Base-by-base conservation (phyloP, 2,888 invertebrate species). In the Noctua comes region DNA sequence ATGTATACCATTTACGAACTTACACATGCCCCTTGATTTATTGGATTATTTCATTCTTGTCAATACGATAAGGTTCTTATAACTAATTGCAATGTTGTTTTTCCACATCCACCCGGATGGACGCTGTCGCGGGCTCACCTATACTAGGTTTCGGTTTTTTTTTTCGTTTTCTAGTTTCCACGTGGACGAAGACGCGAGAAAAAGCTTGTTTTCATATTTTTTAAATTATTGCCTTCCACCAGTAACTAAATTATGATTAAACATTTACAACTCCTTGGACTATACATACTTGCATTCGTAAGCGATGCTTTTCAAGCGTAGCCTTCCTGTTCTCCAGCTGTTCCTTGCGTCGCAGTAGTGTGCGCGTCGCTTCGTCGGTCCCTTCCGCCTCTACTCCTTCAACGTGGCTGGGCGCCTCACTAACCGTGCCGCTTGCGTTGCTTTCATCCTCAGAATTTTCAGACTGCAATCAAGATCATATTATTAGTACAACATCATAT, bases 341-440 rank as follows among this genome's bases (percentile, higher is more conserved):
- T 87, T 96, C 97, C 84, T 97, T 96, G 72, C 97, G 92, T 54
- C 94, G 91, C 76, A 97, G 93, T 77, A 97, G 91, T 70, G 90
- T 92, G 74, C 93, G 92, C 1, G 97, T 97, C 62, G 95, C 92
- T 80, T 97, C 97, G 88, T 97, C 97, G 64, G 97, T 97, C 79
- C 95, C 97, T 81, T 95, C 95, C 2, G 73, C 82, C 69, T 88
- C 83, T 92, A 65, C 92, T 91, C 68, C 92, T 93, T 68, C 95
- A 96, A 82, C 96, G 96, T 68, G 97, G 97, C 82, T 96, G 97
- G 68, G 97, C 97, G 92, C 92, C 3, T 91, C 94, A 59, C 93
- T 94, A 10, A 91, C 81, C 16, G 90, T 84, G 3, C 89, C 94
- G 74, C 93, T 92, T 18, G 88, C 88, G 66, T 89, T 93, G 4